Conservation (phyloP, 2,888 invertebrate genomes). For the Andrena marginata region DNA sequence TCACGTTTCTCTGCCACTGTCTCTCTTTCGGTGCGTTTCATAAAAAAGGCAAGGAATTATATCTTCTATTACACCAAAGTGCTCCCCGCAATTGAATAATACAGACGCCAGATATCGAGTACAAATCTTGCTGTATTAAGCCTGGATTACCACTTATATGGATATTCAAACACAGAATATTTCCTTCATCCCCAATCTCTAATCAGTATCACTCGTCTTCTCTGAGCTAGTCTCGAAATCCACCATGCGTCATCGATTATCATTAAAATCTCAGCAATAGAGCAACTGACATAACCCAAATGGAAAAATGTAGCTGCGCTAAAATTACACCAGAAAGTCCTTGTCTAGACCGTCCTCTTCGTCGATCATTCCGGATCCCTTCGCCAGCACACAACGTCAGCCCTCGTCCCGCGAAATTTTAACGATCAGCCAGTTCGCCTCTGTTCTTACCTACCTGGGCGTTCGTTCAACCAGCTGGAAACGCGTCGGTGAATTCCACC, state of each 20-base stretch:
- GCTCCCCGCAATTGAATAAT: too few species aligned
- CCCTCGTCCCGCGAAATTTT: conserved; percentile 73
- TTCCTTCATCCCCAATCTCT: background rate
- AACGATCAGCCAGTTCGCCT: conserved; percentile 74
- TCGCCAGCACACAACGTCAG: background rate
- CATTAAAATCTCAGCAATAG: background rate
- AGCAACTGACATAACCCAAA: too few species aligned
- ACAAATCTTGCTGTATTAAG: too few species aligned
- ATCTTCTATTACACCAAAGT: too few species aligned
- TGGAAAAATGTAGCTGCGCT: background rate
- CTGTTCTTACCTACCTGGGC: conserved; percentile 77
- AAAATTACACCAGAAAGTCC: conserved; percentile 1
- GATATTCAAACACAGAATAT: too few species aligned
- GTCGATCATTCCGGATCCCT: background rate
- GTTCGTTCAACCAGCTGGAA: conserved; percentile 76
- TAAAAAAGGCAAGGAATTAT: too few species aligned
- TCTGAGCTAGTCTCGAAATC: too few species aligned
- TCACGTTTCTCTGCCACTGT: too few species aligned
- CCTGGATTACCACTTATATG: too few species aligned
- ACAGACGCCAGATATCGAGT: too few species aligned
- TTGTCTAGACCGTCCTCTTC: background rate
- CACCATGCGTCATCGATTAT: background rate
- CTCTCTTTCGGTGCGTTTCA: too few species aligned
- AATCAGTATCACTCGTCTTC: background rate
- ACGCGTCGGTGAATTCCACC: conserved; percentile 75